Evolutionary conservation across 2,888 invertebrate species (phyloP).

Genomic region (Agapetus fuscipes): DNA sequence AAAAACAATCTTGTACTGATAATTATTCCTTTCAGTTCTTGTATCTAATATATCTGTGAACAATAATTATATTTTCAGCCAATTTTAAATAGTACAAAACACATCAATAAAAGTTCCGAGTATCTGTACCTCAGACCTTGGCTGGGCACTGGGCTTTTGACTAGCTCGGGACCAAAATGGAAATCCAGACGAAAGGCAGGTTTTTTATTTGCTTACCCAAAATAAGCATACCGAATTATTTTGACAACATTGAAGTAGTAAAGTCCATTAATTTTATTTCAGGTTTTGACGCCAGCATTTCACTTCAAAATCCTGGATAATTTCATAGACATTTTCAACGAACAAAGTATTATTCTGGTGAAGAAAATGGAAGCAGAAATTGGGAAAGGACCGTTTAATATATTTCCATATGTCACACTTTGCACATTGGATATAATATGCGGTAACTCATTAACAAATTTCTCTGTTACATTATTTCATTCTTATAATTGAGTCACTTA

Average conservation of each 20-base stretch:
- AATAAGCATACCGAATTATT: not conserved
- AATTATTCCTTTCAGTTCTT: not conserved
- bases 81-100: constrained; percentile 45
- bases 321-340: constrained; percentile 54
- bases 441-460: no score
- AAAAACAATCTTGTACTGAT: not conserved
- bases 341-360: constrained; percentile 46
- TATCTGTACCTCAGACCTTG: constrained; percentile 48
- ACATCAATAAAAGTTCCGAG: constrained; percentile 49
- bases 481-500: no score
- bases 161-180: constrained; percentile 51
- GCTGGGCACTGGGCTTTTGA: constrained; percentile 48
- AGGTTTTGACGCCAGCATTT: constrained; percentile 56
- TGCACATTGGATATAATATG: constrained; percentile 58
- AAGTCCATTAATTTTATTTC: constrained; percentile 1
- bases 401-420: constrained; percentile 50
- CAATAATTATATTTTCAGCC: constrained; percentile 31
- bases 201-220: not conserved
- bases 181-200: constrained; percentile 44
- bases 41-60: no score
- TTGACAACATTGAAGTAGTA: not conserved
- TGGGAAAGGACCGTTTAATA: constrained; percentile 38
- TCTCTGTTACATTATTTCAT: no score
- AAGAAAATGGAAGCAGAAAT: constrained; percentile 37
- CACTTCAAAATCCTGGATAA: constrained; percentile 61